phyloP scores from a whole-genome alignment of 2,113 vertebrate genomes.

The Eolophus roseicapilla region DNA sequence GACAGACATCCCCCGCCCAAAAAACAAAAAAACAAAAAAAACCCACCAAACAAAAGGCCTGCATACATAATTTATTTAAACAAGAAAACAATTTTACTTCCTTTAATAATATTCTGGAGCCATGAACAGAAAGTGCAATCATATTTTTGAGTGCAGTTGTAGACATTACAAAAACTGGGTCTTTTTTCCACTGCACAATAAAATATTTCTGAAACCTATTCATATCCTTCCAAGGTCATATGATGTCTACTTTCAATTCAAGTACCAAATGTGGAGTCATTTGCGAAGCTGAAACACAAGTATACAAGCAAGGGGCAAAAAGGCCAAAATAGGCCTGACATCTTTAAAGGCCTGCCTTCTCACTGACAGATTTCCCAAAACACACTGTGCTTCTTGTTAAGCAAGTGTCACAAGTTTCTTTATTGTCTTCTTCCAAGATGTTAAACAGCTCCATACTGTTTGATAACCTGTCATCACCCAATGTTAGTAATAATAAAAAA shows the following conservation, averaged over 20 bases:
- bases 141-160: neutral
- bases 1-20: neutral
- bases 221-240: neutral
- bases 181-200: fast-evolving
- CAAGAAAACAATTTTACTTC: neutral
- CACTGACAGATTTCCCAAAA: slow-evolving; percentile 16
- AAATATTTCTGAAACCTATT: neutral
- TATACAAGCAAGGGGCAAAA: neutral
- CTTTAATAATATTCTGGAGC: neutral
- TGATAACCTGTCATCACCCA: slow-evolving; percentile 28
- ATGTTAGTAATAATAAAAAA: slow-evolving; percentile 29
- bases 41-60: too few species aligned
- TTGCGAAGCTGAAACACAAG: neutral
- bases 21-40: neutral
- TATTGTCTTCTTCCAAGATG: neutral
- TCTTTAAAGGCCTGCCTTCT: neutral
- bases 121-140: neutral
- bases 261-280: neutral
- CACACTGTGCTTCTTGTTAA: slow-evolving; percentile 9
- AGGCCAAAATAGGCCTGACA: neutral
- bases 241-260: neutral
- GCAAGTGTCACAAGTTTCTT: slow-evolving; percentile 6
- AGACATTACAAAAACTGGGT: fast-evolving
- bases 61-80: neutral
- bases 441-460: slow-evolving; percentile 4